A percentile compares a stretch with the other conserved stretches of the same genome.
phyloP scores from a whole-genome alignment of 2,797 vertebrate species.

The Sebastolobus altivelis region DNA sequence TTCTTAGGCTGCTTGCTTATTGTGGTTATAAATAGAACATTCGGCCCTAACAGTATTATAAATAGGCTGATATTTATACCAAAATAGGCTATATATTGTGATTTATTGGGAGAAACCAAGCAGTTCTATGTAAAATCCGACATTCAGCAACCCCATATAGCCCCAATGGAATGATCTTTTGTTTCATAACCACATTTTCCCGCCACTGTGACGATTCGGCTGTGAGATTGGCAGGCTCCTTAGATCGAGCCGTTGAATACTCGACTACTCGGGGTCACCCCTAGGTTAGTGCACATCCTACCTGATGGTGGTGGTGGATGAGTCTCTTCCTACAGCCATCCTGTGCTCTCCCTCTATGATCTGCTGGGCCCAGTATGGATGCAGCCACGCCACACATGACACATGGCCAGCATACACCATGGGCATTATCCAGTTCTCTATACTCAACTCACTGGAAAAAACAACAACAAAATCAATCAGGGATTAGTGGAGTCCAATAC shows the following conservation, averaged over 20 bases:
- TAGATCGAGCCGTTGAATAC: neutral
- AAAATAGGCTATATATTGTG: too few species aligned
- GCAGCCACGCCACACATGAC: slow-evolving; percentile 93
- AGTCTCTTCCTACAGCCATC: slow-evolving; percentile 83
- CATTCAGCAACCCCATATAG: too few species aligned
- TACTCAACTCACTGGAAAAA: slow-evolving; percentile 87
- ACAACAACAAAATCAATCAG: neutral
- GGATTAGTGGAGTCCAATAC: neutral
- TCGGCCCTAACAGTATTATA: neutral
- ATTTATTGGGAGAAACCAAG: too few species aligned
- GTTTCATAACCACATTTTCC: neutral
- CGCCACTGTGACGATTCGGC: neutral
- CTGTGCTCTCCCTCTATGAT: slow-evolving; percentile 85
- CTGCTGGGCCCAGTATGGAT: slow-evolving; percentile 92
- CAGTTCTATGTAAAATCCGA: too few species aligned
- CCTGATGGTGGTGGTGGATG: slow-evolving; percentile 87
- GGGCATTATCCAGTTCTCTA: slow-evolving; percentile 99
- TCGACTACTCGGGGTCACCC: too few species aligned
- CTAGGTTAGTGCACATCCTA: slow-evolving; percentile 33
- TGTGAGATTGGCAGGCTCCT: neutral
- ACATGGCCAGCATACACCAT: slow-evolving; percentile 97
- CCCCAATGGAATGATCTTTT: neutral
- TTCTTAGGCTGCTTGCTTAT: neutral
- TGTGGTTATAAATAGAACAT: neutral
- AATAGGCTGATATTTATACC: neutral